phyloP scores from a whole-genome alignment of 2,888 invertebrate species.

The Crepidodera aurea region DNA sequence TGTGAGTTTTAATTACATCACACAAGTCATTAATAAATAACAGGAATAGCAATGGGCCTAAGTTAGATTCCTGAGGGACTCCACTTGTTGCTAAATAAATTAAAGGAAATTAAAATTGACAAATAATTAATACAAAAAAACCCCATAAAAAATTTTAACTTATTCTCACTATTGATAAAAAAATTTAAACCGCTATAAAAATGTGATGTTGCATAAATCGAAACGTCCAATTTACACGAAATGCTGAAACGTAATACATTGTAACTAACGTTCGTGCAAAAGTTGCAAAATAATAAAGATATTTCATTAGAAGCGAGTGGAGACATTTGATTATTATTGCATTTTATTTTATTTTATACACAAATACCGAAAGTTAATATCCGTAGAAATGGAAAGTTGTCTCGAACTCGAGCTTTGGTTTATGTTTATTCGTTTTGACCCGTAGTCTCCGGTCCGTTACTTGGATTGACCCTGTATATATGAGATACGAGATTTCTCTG shows the following conservation, averaged over 20 bases:
- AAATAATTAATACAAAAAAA: no score
- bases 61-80: no score
- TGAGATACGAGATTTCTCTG: neutral
- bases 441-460: neutral
- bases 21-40: no score
- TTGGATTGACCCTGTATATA: neutral
- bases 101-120: no score
- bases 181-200: no score
- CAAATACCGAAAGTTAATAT: conserved; percentile 11
- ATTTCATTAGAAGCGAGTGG: neutral
- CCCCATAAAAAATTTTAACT: no score
- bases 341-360: neutral
- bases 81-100: no score
- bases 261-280: neutral
- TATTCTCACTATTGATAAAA: no score
- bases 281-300: conserved; percentile 1
- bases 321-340: neutral
- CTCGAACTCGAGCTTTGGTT: neutral
- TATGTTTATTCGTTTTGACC: neutral
- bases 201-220: neutral
- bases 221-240: neutral
- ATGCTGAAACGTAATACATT: neutral
- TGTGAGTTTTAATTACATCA: no score
- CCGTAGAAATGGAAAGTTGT: conserved; percentile 15
- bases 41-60: no score